Evolutionary conservation across 2,797 vertebrate genomes (phyloP), one percentile per base, ranked within the genome.

Genomic region (Rhabdophis nuchalis): DNA sequence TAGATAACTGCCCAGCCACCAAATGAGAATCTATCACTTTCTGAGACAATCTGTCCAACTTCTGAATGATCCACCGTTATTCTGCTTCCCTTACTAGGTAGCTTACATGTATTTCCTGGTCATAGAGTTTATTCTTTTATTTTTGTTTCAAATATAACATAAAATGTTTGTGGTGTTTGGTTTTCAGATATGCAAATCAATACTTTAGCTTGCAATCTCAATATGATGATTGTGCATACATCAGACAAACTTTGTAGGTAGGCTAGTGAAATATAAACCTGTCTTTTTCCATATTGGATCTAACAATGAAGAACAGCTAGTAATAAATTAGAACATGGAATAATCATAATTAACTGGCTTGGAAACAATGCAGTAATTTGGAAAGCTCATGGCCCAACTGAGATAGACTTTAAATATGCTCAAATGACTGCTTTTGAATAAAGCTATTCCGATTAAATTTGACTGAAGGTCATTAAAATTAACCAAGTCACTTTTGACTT

Each of bases 381-480:
- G 92, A 94, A 95, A 72, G 91, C 36, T 4, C 68, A 0, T 88
- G 61, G 2, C 13, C 36, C 53, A 72, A 58, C 93, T 93, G 91
- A 91, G 64, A 60, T 88, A 27, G 27, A 57, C 92, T 64, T 56
- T 25, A 93, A 92, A 93, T 93, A 53, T 56, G 18, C 91, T 94
- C 93, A 93, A n/a, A 88, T 1, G 32, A 89, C 89, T 94, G 54
- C 4, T 94, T 94, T 96, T 95, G 95, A 91, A 91, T 87, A 4
- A 50, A 60, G 85, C 53, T 95, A 85, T 92, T 95, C 95, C 91
- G 95, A 77, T 92, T 0, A 2, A 86, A 16, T 91, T 87, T 93
- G 94, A 90, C 91, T 94, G 92, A 92, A 94, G 91, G 94, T 95
- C 88, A n/a, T 88, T 93, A 82, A 77, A 92, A 94, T 96, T 93